Evolutionary conservation across 2,113 vertebrate genomes (phyloP).

Genomic region (Ondatra zibethicus): DNA sequence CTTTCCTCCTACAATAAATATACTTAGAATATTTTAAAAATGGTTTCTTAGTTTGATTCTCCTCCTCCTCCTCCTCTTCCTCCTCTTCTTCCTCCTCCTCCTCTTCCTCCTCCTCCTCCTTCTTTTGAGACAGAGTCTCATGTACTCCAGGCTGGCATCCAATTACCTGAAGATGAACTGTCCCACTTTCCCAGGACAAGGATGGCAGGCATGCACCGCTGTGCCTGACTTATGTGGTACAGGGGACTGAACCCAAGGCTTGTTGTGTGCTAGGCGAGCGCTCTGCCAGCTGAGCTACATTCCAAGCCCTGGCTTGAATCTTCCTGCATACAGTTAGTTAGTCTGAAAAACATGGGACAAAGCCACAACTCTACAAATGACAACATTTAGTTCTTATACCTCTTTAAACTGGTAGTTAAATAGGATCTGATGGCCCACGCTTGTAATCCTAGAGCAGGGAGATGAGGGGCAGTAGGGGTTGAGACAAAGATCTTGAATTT

Average conservation of each 20-base stretch:
- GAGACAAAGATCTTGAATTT: background rate
- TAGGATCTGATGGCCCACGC: background rate
- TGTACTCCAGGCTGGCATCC: background rate
- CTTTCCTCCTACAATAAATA: background rate
- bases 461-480: too few relatives aligned
- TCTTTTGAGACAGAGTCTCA: background rate
- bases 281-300: background rate
- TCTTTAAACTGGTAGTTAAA: background rate
- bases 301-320: background rate
- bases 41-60: background rate
- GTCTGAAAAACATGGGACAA: background rate
- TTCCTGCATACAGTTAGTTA: background rate
- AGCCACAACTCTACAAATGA: background rate
- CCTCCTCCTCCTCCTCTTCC: too few relatives aligned
- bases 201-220: background rate
- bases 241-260: background rate
- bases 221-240: too few relatives aligned
- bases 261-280: background rate
- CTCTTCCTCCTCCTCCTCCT: too few relatives aligned
- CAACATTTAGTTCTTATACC: background rate
- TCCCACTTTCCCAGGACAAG: background rate
- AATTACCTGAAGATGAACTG: background rate
- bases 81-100: too few relatives aligned
- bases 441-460: background rate
- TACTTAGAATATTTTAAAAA: background rate